Base-by-base conservation (phyloP, 2,888 invertebrate species). In the Stenichneumon culpator region DNA sequence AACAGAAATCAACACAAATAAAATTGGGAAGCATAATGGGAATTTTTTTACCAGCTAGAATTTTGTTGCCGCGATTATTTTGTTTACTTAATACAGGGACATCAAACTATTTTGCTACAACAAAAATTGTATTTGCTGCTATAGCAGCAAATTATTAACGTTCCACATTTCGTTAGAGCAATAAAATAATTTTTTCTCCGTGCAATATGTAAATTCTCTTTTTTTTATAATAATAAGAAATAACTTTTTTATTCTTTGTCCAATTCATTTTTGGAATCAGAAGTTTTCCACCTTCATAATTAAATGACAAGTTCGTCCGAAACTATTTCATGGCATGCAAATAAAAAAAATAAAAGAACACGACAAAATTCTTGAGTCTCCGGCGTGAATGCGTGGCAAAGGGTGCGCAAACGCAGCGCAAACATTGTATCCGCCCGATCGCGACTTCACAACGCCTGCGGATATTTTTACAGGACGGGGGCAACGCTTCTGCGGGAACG, bases 391-490 rank as follows among this genome's bases (percentile, higher is more conserved):
- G 79, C 50, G 79, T 39, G 68, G 69, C 54, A 50, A 19, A 65
- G 54, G n/a, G 60, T 25, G 32, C 16, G 72, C 47, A 67, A 28
- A 44, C 32, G 72, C 36, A 52, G 16, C 80, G n/a, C 84, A 89
- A 88, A 88, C 87, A 89, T 87, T 78, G 86, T 80, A 80, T 83
- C 81, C 79, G 77, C 86, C 87, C 88, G 85, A 87, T 86, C 86
- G 82, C 79, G 86, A 79, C 75, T 87, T 83, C 86, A 83, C 83
- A 86, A 87, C 83, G 87, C 87, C 86, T 82, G 86, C 88, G 87
- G 93, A 92, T 93, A 92, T 92, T 92, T 92, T 93, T 93, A 92
- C 90, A 89, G 90, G 86, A 88, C 91, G 91, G 88, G 92, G 91
- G 91, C 92, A 92, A 92, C 87, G 92, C 86, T 91, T 92, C 87